Percentiles rank a stretch among this genome's conserved stretches.
These are phyloP conservation scores for Brachypterus glaber DNA, from an alignment of 2,888 invertebrate genomes.

Conservation along the genomic window DNA sequence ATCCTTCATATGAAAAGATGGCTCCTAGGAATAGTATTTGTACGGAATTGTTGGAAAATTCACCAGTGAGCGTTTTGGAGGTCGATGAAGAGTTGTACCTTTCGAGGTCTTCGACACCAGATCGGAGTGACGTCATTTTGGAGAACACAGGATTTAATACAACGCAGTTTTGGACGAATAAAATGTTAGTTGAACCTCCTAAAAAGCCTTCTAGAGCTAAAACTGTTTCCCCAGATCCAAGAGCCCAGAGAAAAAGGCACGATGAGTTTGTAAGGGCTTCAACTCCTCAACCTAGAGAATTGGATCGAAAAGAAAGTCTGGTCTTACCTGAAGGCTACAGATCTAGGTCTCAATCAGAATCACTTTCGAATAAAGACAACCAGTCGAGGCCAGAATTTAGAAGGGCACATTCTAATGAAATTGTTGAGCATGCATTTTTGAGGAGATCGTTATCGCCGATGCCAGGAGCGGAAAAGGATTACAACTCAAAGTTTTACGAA, in stretches of 20 bases:
- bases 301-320: neutral
- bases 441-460: too few relatives aligned
- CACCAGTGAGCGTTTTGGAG: constrained; percentile 38
- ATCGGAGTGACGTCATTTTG: constrained; percentile 19
- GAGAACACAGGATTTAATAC: constrained; percentile 19
- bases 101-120: constrained; percentile 22
- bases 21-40: constrained; percentile 32
- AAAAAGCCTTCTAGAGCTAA: too few relatives aligned
- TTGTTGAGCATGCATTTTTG: too few relatives aligned
- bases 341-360: constrained; percentile 6
- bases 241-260: constrained; percentile 9
- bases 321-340: neutral
- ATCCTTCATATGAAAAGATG: constrained; percentile 26
- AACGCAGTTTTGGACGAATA: constrained; percentile 25
- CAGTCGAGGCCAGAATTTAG: neutral
- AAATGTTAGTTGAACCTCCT: constrained; percentile 19
- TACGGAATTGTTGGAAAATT: constrained; percentile 39
- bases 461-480: neutral
- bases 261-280: neutral
- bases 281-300: too few relatives aligned
- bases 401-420: neutral
- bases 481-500: neutral
- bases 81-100: constrained; percentile 42
- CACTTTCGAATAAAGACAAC: constrained; percentile 3
- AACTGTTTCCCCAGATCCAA: constrained; percentile 16